These are phyloP conservation scores for Periophthalmus modestus DNA, from an alignment of 2,113 vertebrate species.

Conservation along the genomic window DNA sequence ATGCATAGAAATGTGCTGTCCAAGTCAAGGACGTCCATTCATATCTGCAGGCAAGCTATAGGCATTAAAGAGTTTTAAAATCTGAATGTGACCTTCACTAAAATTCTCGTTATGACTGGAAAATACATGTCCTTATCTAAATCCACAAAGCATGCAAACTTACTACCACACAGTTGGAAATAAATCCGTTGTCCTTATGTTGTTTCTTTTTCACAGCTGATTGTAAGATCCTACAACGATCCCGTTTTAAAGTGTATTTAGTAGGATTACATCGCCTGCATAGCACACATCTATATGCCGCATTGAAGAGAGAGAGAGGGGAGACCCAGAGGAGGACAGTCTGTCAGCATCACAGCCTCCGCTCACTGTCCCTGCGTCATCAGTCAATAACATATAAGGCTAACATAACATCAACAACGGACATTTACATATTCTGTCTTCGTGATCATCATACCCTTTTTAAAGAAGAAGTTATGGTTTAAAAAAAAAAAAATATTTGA, in stretches of 20 bases:
- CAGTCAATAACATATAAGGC: neutral
- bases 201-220: neutral
- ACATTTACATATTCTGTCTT: neutral
- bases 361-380: slow-evolving; percentile 33
- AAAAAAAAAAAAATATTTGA: too few species aligned
- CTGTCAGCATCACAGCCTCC: slow-evolving; percentile 21
- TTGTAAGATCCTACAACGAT: neutral
- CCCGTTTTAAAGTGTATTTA: neutral
- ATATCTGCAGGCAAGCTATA: neutral
- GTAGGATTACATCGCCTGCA: neutral
- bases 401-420: neutral
- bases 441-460: too few species aligned
- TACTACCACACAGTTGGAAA: slow-evolving; percentile 2
- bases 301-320: slow-evolving; percentile 46
- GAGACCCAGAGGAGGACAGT: slow-evolving; percentile 34
- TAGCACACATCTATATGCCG: slow-evolving; percentile 46
- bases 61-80: neutral
- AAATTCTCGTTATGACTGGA: neutral
- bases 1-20: slow-evolving; percentile 29
- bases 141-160: slow-evolving; percentile 16
- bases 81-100: neutral
- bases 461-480: too few species aligned
- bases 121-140: neutral
- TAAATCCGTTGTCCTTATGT: neutral
- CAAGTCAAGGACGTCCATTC: slow-evolving; percentile 44